Percentiles rank a stretch among this genome's conserved stretches.
Evolutionary conservation across 2,888 invertebrate genomes (phyloP).

Genomic region (Amiota mariae): DNA sequence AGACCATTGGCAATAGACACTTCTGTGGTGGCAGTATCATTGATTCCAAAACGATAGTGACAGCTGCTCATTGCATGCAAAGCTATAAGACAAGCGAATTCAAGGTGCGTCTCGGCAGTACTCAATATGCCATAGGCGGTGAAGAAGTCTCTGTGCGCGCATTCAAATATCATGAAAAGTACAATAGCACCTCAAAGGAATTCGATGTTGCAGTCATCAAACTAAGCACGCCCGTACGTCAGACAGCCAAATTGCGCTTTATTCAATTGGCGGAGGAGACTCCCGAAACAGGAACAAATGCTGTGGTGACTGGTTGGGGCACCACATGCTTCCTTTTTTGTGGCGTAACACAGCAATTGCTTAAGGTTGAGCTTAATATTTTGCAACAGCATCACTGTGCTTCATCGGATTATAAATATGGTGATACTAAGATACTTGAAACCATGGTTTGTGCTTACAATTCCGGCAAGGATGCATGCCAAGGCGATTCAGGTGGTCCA

Average conservation of each 20-base stretch:
- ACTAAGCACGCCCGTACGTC: slow-evolving; percentile 61
- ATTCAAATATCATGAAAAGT: slow-evolving; percentile 65
- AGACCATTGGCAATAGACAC: slow-evolving; percentile 62
- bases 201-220: slow-evolving; percentile 73
- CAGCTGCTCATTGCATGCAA: slow-evolving; percentile 74
- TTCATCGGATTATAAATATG: slow-evolving; percentile 48
- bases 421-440: slow-evolving; percentile 41
- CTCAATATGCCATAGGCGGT: slow-evolving; percentile 67
- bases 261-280: slow-evolving; percentile 57
- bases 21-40: slow-evolving; percentile 75
- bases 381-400: slow-evolving; percentile 43
- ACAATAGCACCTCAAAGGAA: slow-evolving; percentile 62
- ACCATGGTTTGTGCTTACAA: slow-evolving; percentile 69
- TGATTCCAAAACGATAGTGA: slow-evolving; percentile 64
- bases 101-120: slow-evolving; percentile 71
- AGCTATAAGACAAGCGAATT: slow-evolving; percentile 45
- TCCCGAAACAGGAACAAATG: slow-evolving; percentile 59
- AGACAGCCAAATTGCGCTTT: slow-evolving; percentile 50
- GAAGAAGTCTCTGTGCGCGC: slow-evolving; percentile 63
- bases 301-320: slow-evolving; percentile 71
- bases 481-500: slow-evolving; percentile 74
- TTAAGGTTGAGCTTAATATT: slow-evolving; percentile 53
- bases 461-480: slow-evolving; percentile 67
- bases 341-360: slow-evolving; percentile 45
- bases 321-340: slow-evolving; percentile 58